phyloP scores from a whole-genome alignment of 2,888 invertebrate genomes.

The Ornithoptera alexandrae region DNA sequence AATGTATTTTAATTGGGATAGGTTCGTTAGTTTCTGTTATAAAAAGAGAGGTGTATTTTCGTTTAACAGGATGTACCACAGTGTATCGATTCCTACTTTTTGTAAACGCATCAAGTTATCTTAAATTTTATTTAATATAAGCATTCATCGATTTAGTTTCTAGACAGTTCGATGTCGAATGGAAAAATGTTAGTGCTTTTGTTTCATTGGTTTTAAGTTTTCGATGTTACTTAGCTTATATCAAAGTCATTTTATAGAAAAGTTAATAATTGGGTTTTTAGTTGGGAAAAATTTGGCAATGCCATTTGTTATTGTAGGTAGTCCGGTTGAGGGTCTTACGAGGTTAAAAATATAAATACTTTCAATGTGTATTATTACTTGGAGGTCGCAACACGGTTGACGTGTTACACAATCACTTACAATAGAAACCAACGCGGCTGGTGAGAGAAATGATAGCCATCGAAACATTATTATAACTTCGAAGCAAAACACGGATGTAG shows the following conservation, averaged over 20 bases:
- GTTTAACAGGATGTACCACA: too few relatives aligned
- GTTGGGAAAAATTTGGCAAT: not conserved
- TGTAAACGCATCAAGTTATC: too few relatives aligned
- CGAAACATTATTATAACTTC: slow-evolving; percentile 6
- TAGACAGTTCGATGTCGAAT: too few relatives aligned
- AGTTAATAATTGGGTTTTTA: not conserved
- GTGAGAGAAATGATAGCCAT: slow-evolving; percentile 27
- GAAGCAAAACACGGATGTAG: too few relatives aligned
- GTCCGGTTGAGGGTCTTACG: slow-evolving; percentile 3
- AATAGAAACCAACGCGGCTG: slow-evolving; percentile 10
- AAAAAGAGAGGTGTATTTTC: too few relatives aligned
- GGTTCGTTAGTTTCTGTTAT: too few relatives aligned
- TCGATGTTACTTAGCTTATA: not conserved
- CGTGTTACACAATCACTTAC: slow-evolving; percentile 23
- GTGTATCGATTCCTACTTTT: too few relatives aligned
- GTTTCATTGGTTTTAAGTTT: not conserved
- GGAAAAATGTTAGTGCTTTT: too few relatives aligned
- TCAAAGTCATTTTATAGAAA: not conserved
- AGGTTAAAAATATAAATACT: slow-evolving; percentile 11
- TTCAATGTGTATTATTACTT: slow-evolving; percentile 21
- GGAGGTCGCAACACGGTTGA: slow-evolving; percentile 19
- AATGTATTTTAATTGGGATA: too few relatives aligned
- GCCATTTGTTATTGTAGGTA: not conserved
- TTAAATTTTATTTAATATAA: too few relatives aligned
- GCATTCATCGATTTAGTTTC: too few relatives aligned